Evolutionary conservation across 2,888 invertebrate genomes (phyloP), one percentile per base, ranked within the genome.

Genomic region (Lutraria lutraria): DNA sequence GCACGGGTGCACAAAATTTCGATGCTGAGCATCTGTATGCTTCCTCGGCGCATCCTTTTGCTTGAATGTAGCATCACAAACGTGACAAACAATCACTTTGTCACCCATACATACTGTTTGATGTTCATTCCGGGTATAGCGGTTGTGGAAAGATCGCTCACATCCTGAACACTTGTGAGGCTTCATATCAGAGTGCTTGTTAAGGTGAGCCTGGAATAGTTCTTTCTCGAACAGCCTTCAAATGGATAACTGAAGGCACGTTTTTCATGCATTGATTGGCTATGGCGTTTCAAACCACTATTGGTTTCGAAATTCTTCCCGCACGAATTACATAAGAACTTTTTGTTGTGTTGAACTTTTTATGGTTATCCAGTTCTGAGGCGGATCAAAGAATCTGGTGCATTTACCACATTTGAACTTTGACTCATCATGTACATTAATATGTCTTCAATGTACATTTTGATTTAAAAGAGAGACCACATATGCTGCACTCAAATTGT

Each of bases 21-120:
- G 1, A 79, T 79, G 79, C 16, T 79, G 79, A 21, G 79, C 79
- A 34, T 79, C 34, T 3, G 31, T 79, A 43, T 79, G 79, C 34
- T 19, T 31, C 1, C 34, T 12, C 12, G 34, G 31, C 19, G 79
- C 21, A 79, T 34, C 10, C 21, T 13, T 12, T 3, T 43, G 19
- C 19, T 13, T 79, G 6, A 79, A 79, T 8, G 29, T 34, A 31
- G 34, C 43, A 21, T 21, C 56, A 31, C 79, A 79, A 12, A 31
- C 21, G 12, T 29, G 19, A 79, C 79, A 79, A 12, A 34, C 34
- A 16, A 79, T 79, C 6, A 12, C 13, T 19, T 79, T 79, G 8
- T 79, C 34, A 8, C 79, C 79, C 19, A 34, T 34, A 13, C 79
- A 79, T 34, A 79, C 79, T 29, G 15, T 72, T 25, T 15, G 13